Conservation (phyloP, 2,888 invertebrate genomes). For the Brenthis hecate region DNA sequence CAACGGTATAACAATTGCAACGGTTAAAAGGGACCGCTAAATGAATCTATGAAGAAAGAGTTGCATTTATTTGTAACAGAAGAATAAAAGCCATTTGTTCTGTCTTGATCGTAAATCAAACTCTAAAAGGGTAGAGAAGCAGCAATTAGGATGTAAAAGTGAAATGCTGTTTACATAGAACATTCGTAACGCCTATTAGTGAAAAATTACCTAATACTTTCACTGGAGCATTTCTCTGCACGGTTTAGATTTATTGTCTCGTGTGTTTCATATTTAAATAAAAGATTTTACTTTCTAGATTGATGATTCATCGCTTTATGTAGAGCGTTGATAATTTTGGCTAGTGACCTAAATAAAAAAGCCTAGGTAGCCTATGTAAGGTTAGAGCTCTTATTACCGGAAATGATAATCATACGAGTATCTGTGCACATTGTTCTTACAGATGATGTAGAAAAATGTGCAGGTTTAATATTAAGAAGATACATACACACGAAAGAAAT, state of each 20-base stretch:
- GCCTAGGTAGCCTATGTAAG: too few species aligned
- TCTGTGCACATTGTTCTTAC: too few species aligned
- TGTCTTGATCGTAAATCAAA: conserved; percentile 66
- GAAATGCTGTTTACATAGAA: conserved; percentile 64
- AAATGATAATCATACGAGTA: too few species aligned
- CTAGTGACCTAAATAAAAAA: neutral
- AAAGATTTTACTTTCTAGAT: conserved; percentile 31
- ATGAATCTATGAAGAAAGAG: conserved; percentile 61
- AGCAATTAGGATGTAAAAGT: conserved; percentile 80
- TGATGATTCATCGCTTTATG: conserved; percentile 16
- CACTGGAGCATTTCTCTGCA: conserved; percentile 52
- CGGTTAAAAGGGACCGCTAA: conserved; percentile 68
- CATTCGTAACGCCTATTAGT: conserved; percentile 65
- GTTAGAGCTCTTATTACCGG: too few species aligned
- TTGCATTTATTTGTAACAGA: conserved; percentile 73
- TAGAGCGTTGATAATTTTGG: neutral
- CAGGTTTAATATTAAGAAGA: too few species aligned
- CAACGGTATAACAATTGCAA: conserved; percentile 52
- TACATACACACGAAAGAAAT: too few species aligned
- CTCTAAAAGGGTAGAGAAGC: conserved; percentile 65
- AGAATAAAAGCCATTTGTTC: conserved; percentile 53
- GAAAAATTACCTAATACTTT: conserved; percentile 63
- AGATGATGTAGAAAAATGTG: too few species aligned
- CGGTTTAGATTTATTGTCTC: conserved; percentile 26
- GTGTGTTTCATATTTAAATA: conserved; percentile 23